Conservation (phyloP, 2,888 invertebrate species). For the Dryadula phaetusa region DNA sequence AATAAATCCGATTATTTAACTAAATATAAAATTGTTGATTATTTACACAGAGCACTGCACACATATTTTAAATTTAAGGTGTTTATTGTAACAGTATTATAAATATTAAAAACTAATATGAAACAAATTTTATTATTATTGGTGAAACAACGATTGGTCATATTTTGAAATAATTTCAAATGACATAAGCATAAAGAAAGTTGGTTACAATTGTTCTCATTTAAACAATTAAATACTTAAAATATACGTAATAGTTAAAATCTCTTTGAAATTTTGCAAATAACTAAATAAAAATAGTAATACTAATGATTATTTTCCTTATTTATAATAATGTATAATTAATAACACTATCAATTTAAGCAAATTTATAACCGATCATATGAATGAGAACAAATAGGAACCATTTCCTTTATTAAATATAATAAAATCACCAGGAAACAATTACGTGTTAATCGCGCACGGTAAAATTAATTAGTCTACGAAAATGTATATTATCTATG, state of each 20-base stretch:
- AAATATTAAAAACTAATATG: conserved; percentile 24
- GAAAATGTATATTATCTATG: conserved; percentile 13
- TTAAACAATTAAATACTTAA: neutral
- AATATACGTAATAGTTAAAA: neutral
- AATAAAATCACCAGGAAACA: neutral
- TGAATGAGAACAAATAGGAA: neutral
- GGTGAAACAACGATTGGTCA: conserved; percentile 26
- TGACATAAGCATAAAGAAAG: neutral
- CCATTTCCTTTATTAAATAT: neutral
- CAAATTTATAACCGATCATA: too few relatives aligned
- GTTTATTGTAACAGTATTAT: conserved; percentile 40
- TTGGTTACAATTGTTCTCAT: neutral
- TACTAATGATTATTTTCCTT: too few relatives aligned
- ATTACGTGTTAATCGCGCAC: neutral
- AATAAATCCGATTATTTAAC: conserved; percentile 41
- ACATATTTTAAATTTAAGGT: conserved; percentile 38
- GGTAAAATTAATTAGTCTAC: conserved; percentile 10
- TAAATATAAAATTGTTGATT: conserved; percentile 41
- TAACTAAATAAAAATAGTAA: neutral
- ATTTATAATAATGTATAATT: too few relatives aligned
- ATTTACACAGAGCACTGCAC: conserved; percentile 46
- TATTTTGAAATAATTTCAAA: conserved; percentile 8
- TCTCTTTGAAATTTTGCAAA: too few relatives aligned
- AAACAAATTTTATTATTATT: conserved; percentile 16
- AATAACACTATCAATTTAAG: neutral